These are phyloP conservation scores for Folsomia manolachei DNA, from an alignment of 2,888 invertebrate species.

Conservation along the genomic window DNA sequence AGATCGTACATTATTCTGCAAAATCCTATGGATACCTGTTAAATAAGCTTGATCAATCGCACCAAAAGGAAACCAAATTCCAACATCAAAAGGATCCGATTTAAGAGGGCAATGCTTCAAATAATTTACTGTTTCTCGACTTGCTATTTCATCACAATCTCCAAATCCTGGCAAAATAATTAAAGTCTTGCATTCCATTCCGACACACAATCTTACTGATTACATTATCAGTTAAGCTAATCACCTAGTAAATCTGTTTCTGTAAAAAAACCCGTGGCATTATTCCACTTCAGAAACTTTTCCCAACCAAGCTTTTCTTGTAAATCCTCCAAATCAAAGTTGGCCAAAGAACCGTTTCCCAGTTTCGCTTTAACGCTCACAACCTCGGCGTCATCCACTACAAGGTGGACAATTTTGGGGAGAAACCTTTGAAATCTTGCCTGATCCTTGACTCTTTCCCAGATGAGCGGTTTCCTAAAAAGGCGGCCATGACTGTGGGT, in stretches of 20 bases:
- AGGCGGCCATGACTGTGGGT: conserved; percentile 4
- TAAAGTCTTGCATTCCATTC: too few relatives aligned
- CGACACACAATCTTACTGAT: not conserved
- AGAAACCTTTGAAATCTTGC: conserved; percentile 25
- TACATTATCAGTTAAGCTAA: not conserved
- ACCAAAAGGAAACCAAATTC: conserved; percentile 29
- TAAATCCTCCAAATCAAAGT: not conserved
- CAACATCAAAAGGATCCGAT: conserved; percentile 5
- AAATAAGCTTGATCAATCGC: conserved; percentile 1
- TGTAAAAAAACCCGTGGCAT: conserved; percentile 8
- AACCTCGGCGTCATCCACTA: conserved; percentile 29
- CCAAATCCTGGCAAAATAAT: conserved; percentile 23
- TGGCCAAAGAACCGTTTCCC: not conserved
- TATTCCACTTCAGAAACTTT: conserved; percentile 26
- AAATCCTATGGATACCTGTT: not conserved
- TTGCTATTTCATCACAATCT: conserved; percentile 21
- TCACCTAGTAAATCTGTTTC: conserved; percentile 19
- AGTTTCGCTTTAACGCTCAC: not conserved
- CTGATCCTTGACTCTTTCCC: conserved; percentile 30
- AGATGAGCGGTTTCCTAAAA: conserved; percentile 30
- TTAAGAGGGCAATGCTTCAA: conserved; percentile 13
- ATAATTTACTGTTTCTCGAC: conserved; percentile 12
- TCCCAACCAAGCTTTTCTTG: conserved; percentile 20
- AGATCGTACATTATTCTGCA: not conserved
- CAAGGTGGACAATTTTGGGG: conserved; percentile 28